These are phyloP conservation scores for Amblyornis subalaris DNA, from an alignment of 2,113 vertebrate genomes.

Conservation along the genomic window DNA sequence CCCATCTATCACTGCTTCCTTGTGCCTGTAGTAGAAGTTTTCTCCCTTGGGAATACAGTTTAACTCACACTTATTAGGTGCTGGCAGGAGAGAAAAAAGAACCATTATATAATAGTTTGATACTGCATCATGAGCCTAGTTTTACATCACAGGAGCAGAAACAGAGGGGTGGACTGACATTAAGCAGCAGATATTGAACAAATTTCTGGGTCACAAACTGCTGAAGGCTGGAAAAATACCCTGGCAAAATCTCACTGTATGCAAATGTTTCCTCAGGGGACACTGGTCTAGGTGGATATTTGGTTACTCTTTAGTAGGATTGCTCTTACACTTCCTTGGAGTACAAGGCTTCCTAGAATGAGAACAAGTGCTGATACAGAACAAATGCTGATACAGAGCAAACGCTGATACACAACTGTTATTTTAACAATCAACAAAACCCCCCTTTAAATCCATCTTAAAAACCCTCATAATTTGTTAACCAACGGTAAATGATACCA, in stretches of 20 bases:
- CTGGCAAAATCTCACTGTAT: neutral
- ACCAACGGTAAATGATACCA: neutral
- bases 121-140: neutral
- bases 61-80: conserved; percentile 90
- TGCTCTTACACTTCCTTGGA: neutral
- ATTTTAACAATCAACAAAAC: neutral
- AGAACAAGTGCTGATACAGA: neutral
- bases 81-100: conserved; percentile 62
- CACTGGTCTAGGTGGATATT: neutral
- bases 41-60: conserved; percentile 96
- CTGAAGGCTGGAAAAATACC: neutral
- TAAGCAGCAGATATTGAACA: neutral
- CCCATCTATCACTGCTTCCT: conserved; percentile 82
- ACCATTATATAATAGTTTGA: neutral
- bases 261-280: neutral
- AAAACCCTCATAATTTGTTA: neutral
- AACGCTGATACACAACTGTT: neutral
- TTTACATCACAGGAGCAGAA: neutral
- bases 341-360: neutral
- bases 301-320: neutral
- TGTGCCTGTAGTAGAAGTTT: conserved; percentile 91
- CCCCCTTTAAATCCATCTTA: neutral
- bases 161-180: neutral
- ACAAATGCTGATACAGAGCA: neutral
- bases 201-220: neutral